phyloP scores from a whole-genome alignment of 2,113 vertebrate genomes.

The Ceyx melanurus region DNA sequence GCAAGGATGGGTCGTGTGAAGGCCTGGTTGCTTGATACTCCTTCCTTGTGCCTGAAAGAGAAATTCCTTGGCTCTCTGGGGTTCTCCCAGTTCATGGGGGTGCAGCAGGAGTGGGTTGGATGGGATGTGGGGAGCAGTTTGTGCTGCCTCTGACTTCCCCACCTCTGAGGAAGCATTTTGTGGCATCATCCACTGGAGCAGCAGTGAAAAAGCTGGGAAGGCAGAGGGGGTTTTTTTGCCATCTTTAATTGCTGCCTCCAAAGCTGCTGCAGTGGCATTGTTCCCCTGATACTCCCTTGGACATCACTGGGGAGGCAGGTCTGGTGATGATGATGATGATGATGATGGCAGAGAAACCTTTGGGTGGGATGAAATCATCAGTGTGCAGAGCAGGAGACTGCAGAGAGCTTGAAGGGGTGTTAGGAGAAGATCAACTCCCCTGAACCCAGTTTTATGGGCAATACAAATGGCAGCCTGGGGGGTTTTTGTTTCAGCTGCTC shows the following conservation, averaged over 20 bases:
- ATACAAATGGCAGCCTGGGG: rapidly evolving
- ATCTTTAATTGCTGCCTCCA: neutral
- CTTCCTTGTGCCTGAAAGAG: neutral
- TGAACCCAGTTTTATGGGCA: neutral
- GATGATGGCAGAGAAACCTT: neutral
- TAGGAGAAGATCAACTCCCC: neutral
- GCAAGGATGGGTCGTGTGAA: neutral
- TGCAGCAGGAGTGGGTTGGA: neutral
- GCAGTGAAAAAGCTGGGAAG: neutral
- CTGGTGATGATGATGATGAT: neutral
- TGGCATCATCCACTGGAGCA: neutral
- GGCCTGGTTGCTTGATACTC: neutral
- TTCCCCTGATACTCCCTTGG: rapidly evolving
- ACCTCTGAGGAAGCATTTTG: neutral
- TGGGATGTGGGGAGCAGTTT: neutral
- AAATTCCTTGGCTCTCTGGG: neutral
- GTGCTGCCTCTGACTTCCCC: neutral
- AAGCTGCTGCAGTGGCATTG: neutral
- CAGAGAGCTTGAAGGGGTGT: rapidly evolving
- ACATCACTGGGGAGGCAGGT: neutral
- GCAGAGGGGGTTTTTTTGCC: neutral
- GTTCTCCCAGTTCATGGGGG: neutral
- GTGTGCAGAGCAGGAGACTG: neutral
- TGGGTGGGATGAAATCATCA: neutral
- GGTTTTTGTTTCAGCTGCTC: neutral